Evolutionary conservation across 2,888 invertebrate species (phyloP), one percentile per base, ranked within the genome.

Genomic region (Hydroisotoma schaefferi): DNA sequence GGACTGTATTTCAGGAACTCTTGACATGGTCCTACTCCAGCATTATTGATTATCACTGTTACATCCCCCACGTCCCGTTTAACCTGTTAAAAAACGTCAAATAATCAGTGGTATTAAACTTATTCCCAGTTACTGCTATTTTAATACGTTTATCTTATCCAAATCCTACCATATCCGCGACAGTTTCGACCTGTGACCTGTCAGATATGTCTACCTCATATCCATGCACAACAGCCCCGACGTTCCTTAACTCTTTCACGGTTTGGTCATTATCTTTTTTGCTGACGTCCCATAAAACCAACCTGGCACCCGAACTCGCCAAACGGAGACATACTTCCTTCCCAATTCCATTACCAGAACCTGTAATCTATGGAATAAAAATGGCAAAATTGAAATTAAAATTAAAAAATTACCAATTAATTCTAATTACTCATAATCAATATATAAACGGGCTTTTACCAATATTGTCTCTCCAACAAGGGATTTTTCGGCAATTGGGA

Each of bases 1-100:
- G 81, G 78, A 33, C 81, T 80, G 63, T 80, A 77, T 0, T 76
- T 58, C 1, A 85, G 76, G 53, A 91, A 78, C 0, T 85, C 80
- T 75, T 85, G 86, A 73, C 86, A 86, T 0, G 88, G 87, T 86
- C 90, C 88, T 65, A 91, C 87, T 6, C 90, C 92, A 0, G 90
- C 91, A 78, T 91, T 91, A 77, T 91, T 91, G 63, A 84, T 81
- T 49, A 85, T 69, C 81, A 85, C 83, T 56, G 83, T 83, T 8
- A 84, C 78, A 73, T 80, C 78, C 15, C 84, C 83, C 26, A 84
- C 70, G 49, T 84, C 81, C 43, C 76, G 77, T 65, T 77, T 79
- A 6, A 84, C 77, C 67, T 78, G 26, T 18, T 12, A 29, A 22
- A n/a, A n/a, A n/a, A n/a, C n/a, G n/a, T n/a, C n/a, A n/a, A n/a